These are phyloP conservation scores for Cylloceria caligata DNA, from an alignment of 2,888 invertebrate species.

Conservation along the genomic window DNA sequence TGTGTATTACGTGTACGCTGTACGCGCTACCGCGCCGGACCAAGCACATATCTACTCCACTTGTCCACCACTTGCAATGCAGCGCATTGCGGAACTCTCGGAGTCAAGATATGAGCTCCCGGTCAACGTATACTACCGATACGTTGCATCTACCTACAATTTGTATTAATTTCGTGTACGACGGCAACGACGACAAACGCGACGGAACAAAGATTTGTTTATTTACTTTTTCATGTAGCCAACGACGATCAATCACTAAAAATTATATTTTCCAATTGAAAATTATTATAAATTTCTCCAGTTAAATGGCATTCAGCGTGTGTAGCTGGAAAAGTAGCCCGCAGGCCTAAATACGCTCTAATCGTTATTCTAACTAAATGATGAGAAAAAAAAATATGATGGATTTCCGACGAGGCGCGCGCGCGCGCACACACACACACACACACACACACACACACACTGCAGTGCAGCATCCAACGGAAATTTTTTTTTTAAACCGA, in stretches of 20 bases:
- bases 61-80: slow-evolving; percentile 23
- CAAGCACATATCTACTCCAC: slow-evolving; percentile 40
- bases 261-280: slow-evolving; percentile 63
- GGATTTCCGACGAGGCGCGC: slow-evolving; percentile 49
- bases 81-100: slow-evolving; percentile 55
- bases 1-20: background rate
- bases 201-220: slow-evolving; percentile 1
- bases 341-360: slow-evolving; percentile 83
- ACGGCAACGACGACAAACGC: background rate
- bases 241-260: slow-evolving; percentile 30
- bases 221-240: background rate
- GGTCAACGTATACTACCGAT: slow-evolving; percentile 3
- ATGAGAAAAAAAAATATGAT: slow-evolving; percentile 50
- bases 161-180: slow-evolving; percentile 6
- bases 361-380: slow-evolving; percentile 71
- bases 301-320: slow-evolving; percentile 77
- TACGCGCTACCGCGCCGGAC: slow-evolving; percentile 39
- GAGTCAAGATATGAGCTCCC: slow-evolving; percentile 29
- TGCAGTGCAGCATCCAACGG: background rate
- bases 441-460: slow-evolving; percentile 16
- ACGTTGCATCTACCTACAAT: slow-evolving; percentile 21
- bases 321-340: slow-evolving; percentile 82
- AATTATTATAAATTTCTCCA: slow-evolving; percentile 68
- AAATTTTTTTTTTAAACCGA: background rate
- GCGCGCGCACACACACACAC: too few relatives aligned